A percentile compares a stretch with the other conserved stretches of the same genome.
phyloP scores from a whole-genome alignment of 2,797 vertebrate species.

The Scarus forsteni region DNA sequence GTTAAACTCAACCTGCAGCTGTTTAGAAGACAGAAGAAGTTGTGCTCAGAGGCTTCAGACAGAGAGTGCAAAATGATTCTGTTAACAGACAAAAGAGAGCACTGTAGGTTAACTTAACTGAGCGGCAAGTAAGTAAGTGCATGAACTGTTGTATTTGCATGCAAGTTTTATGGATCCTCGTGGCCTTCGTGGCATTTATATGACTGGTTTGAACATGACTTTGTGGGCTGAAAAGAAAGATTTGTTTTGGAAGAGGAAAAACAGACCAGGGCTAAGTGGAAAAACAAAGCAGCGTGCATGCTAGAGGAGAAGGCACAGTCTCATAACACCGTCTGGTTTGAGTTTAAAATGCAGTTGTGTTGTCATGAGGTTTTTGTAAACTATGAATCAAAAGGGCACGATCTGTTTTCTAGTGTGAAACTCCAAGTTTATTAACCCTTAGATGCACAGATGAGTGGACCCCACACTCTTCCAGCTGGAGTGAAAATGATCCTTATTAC shows the following conservation, averaged over 20 bases:
- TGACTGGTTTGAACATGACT: slow-evolving; percentile 11
- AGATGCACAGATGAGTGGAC: no score
- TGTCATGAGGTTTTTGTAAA: slow-evolving; percentile 37
- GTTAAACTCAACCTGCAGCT: slow-evolving; percentile 31
- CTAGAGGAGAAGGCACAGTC: neutral
- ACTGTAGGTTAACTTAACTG: neutral
- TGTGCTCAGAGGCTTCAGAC: neutral
- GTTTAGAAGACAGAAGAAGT: slow-evolving; percentile 21
- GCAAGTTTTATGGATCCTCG: neutral
- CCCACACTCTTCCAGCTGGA: no score
- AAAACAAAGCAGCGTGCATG: neutral
- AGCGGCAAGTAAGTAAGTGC: slow-evolving; percentile 21
- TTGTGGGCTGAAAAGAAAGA: slow-evolving; percentile 16
- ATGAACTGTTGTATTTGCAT: slow-evolving; percentile 18
- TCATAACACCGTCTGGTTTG: slow-evolving; percentile 49
- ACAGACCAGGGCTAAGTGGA: neutral
- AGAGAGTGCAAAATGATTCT: neutral
- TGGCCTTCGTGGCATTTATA: neutral
- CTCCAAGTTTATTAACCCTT: no score
- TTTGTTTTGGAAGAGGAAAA: neutral
- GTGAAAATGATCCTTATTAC: no score
- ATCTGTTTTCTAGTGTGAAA: no score
- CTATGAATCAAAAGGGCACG: slow-evolving; percentile 4
- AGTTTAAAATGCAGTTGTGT: slow-evolving; percentile 49
- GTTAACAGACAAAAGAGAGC: neutral